Evolutionary conservation across 2,797 vertebrate genomes (phyloP).

Genomic region (Etheostoma perlongum): DNA sequence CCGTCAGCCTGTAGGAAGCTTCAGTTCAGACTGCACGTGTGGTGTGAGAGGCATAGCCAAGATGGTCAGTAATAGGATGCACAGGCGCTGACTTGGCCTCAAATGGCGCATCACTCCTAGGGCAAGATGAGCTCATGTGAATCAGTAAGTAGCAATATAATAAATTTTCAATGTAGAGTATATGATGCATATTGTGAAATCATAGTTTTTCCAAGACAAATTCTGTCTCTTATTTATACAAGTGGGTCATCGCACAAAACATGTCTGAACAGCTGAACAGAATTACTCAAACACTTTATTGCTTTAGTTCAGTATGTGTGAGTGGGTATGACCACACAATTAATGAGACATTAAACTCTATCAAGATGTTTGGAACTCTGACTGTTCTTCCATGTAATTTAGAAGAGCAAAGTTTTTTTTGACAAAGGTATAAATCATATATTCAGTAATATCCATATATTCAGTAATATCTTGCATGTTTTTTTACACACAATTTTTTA

Average conservation of each 20-base stretch:
- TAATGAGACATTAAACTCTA: neutral
- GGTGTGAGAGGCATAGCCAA: constrained; percentile 42
- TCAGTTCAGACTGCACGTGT: constrained; percentile 28
- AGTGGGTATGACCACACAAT: neutral
- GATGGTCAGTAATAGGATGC: constrained; percentile 49
- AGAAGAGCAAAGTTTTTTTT: neutral
- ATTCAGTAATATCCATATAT: neutral
- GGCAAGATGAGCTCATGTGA: constrained; percentile 58
- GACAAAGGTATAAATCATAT: neutral
- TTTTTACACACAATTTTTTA: neutral
- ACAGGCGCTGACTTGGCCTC: constrained; percentile 45
- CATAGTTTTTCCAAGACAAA: constrained; percentile 10
- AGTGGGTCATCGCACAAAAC: neutral
- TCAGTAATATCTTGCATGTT: too few species aligned
- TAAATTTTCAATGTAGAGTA: constrained; percentile 30
- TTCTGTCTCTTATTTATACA: neutral
- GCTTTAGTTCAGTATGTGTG: neutral
- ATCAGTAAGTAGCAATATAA: neutral
- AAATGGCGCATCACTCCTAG: constrained; percentile 30
- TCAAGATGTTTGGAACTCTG: constrained; percentile 12
- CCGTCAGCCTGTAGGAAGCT: constrained; percentile 47
- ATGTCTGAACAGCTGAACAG: neutral
- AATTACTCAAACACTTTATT: neutral
- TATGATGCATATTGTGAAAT: constrained; percentile 16
- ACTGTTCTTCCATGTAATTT: neutral